These are phyloP conservation scores for Sipunculus nudus DNA, from an alignment of 2,888 invertebrate species.

Conservation along the genomic window DNA sequence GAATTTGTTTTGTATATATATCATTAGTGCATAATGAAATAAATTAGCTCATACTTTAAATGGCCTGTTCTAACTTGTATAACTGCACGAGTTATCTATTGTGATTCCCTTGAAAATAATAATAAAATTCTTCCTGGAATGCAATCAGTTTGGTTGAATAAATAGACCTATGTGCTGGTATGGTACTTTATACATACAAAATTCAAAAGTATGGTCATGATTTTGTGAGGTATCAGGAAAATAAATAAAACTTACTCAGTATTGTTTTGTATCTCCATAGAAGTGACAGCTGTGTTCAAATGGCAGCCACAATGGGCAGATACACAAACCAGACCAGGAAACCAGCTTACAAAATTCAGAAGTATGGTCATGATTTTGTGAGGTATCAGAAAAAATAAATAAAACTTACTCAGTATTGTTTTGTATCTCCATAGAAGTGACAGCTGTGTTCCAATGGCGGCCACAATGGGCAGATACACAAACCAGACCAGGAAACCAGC, in stretches of 20 bases:
- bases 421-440: conserved; percentile 96
- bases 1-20: no score
- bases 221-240: neutral
- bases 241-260: conserved; percentile 75
- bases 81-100: no score
- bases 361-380: neutral
- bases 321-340: conserved; percentile 99
- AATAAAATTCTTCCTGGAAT: no score
- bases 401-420: conserved; percentile 81
- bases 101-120: no score
- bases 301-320: conserved; percentile 90
- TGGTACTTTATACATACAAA: no score
- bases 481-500: conserved; percentile 99
- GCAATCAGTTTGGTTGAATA: no score
- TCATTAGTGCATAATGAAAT: no score
- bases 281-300: conserved; percentile 91
- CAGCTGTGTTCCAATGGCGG: conserved; percentile 90
- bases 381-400: neutral
- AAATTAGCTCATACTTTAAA: no score
- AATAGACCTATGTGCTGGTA: no score
- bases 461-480: conserved; percentile 93
- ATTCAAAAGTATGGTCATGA: neutral
- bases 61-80: no score
- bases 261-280: conserved; percentile 95
- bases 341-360: conserved; percentile 75